Base-by-base conservation (phyloP, 2,888 invertebrate genomes). In the Agrochola lota region DNA sequence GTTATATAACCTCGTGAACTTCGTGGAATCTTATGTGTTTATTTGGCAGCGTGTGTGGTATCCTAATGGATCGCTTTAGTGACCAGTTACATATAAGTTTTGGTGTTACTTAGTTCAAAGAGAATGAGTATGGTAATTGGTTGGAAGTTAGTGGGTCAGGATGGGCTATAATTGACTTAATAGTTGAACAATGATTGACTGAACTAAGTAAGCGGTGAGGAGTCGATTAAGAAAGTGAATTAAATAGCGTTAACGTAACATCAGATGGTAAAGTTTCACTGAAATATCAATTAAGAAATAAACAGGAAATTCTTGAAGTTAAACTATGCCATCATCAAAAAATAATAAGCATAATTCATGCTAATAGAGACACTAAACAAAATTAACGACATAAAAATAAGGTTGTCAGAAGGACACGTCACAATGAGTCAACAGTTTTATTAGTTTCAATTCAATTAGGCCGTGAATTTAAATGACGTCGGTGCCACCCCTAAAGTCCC, bases 1-100 rank as follows among this genome's bases (percentile, higher is more conserved):
- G 92, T 95, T 93, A 84, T 72, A 94, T 93, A 92, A 92, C 91
- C 88, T 80, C 84, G 77, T 88, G 83, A 86, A 85, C 88, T 91
- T 90, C 89, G 90, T 80, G 82, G 88, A 88, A 88, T 85, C 80
- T 87, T 88, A 80, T 77, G 79, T 90, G 88, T 90, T 90, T 90
- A 85, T 90, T 90, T 89, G 76, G 79, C 85, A 74, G 71, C 87
- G 89, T 85, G 91, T 90, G 90, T 89, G 90, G 91, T 80, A 90
- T 83, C 67, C 64, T 85, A 87, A 89, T 88, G 88, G 85, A 80
- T 81, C 73, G 82, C 55, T 74, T 83, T 74, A 85, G 75, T 84
- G 77, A 75, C 77, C 84, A 66, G 69, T 80, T 80, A 88, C 80
- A 55, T 46, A 64, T 52, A 85, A 80, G 66, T 76, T 80, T 74